Evolutionary conservation across 2,113 vertebrate species (phyloP).

Genomic region (Paralichthys olivaceus): DNA sequence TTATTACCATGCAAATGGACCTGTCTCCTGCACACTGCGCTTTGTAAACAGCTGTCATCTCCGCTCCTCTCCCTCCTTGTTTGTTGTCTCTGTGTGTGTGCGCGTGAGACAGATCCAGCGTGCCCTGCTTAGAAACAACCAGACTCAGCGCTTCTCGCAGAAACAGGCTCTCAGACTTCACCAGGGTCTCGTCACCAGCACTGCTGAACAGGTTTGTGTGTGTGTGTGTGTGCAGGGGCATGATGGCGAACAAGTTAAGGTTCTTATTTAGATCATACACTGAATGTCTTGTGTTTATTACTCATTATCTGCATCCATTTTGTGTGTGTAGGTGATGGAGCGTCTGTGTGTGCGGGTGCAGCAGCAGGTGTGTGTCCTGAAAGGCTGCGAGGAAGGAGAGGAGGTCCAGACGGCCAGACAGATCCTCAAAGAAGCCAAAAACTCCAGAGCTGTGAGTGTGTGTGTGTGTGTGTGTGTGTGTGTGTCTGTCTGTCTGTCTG

Average conservation of each 20-base stretch:
- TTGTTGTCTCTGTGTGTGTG: slow-evolving; percentile 36
- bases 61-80: slow-evolving; percentile 25
- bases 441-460: slow-evolving; percentile 88
- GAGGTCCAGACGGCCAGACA: slow-evolving; percentile 89
- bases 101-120: slow-evolving; percentile 86
- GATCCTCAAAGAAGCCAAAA: slow-evolving; percentile 91
- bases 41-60: slow-evolving; percentile 70
- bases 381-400: slow-evolving; percentile 85
- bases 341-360: slow-evolving; percentile 89
- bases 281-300: not conserved
- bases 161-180: slow-evolving; percentile 90
- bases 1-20: slow-evolving; percentile 73
- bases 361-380: slow-evolving; percentile 88
- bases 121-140: slow-evolving; percentile 90
- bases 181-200: slow-evolving; percentile 91
- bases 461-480: not conserved
- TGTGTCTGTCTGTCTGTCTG: not conserved
- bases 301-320: not conserved
- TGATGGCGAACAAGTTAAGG: slow-evolving; percentile 48
- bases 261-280: not conserved
- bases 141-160: slow-evolving; percentile 89
- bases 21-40: slow-evolving; percentile 42
- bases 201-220: slow-evolving; percentile 88
- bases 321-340: slow-evolving; percentile 84
- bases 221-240: slow-evolving; percentile 49